Conservation (phyloP, 2,113 vertebrate species). For the Sinocyclocheilus anophthalmus region DNA sequence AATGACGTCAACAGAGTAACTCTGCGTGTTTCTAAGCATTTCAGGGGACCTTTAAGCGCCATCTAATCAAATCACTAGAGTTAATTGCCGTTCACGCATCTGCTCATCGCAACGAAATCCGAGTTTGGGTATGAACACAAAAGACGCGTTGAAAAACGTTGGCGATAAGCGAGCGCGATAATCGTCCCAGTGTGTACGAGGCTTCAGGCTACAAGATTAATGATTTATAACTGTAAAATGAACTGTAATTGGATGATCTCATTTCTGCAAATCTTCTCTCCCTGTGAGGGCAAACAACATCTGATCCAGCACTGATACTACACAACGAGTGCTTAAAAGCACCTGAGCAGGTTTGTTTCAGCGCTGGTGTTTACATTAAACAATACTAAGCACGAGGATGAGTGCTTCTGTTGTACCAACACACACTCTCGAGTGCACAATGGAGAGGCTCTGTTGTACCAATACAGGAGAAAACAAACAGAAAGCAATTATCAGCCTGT, state of each 20-base stretch:
- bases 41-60: no score
- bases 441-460: neutral
- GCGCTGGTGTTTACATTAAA: conserved; percentile 23
- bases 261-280: neutral
- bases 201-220: neutral
- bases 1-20: no score
- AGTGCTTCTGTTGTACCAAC: conserved; percentile 16
- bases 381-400: neutral
- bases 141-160: no score
- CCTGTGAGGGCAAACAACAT: neutral
- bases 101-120: no score
- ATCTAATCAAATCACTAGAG: no score
- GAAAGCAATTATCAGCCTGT: conserved; percentile 26
- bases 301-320: neutral
- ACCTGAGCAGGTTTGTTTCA: conserved; percentile 29
- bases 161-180: no score
- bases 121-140: no score
- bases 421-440: neutral
- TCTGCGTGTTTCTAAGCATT: no score
- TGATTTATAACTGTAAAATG: neutral
- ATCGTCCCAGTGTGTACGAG: no score
- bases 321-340: neutral
- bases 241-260: neutral
- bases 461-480: conserved; percentile 19
- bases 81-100: no score